Conservation (phyloP, 2,113 vertebrate species). For the Acrocephalus kingi region DNA sequence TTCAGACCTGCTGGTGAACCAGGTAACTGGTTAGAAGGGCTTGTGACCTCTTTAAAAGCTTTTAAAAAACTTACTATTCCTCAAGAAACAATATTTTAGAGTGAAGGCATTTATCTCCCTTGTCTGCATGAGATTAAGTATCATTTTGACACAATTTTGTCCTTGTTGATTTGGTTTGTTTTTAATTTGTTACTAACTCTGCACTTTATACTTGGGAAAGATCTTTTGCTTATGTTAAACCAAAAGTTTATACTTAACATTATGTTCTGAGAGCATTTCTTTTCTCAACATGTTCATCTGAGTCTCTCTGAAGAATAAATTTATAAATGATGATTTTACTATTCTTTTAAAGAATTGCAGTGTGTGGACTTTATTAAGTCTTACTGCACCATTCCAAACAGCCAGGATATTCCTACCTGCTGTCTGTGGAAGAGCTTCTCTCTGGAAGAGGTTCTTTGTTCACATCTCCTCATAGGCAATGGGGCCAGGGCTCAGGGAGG, state of each 20-base stretch:
- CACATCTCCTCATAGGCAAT: rapidly evolving
- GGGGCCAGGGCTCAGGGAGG: not conserved
- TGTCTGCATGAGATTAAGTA: not conserved
- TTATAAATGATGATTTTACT: not conserved
- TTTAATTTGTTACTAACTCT: not conserved
- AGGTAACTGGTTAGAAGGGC: not conserved
- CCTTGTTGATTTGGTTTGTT: not conserved
- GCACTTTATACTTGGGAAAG: conserved; percentile 36
- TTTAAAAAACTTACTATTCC: not conserved
- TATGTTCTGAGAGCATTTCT: not conserved
- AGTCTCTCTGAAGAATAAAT: not conserved
- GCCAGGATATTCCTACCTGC: too few relatives aligned
- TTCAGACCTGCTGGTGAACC: not conserved
- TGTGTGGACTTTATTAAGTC: not conserved
- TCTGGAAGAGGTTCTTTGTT: not conserved
- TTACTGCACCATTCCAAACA: not conserved
- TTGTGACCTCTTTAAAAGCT: not conserved
- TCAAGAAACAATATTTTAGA: not conserved
- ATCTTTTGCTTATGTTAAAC: not conserved
- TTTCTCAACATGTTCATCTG: not conserved
- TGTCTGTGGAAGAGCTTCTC: not conserved
- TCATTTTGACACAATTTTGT: not conserved
- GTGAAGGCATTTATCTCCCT: not conserved
- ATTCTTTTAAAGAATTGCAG: not conserved
- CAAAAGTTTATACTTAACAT: not conserved